A percentile compares a stretch with the other conserved stretches of the same genome.
Conservation (phyloP, 2,113 vertebrate genomes). For the Columba janthina region DNA sequence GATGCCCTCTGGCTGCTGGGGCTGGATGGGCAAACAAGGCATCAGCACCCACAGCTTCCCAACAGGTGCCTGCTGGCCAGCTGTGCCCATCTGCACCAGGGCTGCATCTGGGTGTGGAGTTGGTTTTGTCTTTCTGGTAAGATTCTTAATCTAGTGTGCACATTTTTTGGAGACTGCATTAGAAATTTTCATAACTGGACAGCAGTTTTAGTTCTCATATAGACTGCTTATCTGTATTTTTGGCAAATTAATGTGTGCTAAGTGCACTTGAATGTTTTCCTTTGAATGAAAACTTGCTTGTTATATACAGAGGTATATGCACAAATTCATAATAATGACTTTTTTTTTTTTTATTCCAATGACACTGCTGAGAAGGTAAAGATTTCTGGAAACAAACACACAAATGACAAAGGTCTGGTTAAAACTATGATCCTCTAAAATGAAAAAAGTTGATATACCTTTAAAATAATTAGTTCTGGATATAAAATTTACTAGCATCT, state of each 20-base stretch:
- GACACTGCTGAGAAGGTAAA: neutral
- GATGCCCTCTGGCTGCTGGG: neutral
- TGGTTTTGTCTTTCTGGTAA: neutral
- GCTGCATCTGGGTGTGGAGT: fast-evolving
- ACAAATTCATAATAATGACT: neutral
- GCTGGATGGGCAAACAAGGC: neutral
- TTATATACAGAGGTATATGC: neutral
- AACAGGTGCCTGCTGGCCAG: fast-evolving
- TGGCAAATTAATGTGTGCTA: neutral
- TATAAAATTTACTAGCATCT: neutral
- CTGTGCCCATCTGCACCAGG: fast-evolving
- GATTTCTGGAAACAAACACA: neutral
- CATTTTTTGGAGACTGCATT: neutral
- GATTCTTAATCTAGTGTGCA: neutral
- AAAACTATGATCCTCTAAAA: neutral
- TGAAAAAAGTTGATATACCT: neutral
- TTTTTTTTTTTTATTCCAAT: neutral
- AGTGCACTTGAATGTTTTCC: neutral
- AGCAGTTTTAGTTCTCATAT: neutral
- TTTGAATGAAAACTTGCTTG: neutral
- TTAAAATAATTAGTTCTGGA: neutral
- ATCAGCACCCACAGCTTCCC: neutral
- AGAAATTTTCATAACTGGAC: neutral
- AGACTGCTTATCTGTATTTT: neutral
- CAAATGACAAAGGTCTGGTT: neutral